Conservation (phyloP, 2,797 vertebrate species). For the Tadarida brasiliensis region DNA sequence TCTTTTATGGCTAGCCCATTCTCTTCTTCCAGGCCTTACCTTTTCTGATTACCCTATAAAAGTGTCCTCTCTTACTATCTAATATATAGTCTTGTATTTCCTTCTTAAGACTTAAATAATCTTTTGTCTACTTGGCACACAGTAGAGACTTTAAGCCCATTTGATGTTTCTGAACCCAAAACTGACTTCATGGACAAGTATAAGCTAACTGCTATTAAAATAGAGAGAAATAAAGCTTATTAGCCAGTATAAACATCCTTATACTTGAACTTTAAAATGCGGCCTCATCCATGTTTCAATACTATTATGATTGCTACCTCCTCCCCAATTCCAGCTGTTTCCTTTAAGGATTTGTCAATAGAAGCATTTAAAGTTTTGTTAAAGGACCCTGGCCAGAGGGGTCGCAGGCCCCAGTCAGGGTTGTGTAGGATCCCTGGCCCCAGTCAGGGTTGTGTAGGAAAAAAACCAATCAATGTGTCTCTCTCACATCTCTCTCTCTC, state of each 20-base stretch:
- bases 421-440: no score
- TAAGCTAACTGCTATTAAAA: neutral
- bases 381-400: neutral
- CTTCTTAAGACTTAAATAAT: neutral
- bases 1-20: neutral
- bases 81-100: neutral
- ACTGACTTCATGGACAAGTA: neutral
- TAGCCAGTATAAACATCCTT: neutral
- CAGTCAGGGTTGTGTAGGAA: no score
- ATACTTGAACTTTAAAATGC: neutral
- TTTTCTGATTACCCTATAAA: neutral
- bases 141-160: conserved; percentile 4
- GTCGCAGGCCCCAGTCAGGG: no score
- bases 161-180: neutral
- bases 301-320: neutral
- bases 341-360: conserved; percentile 32
- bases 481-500: no score
- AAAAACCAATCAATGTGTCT: no score
- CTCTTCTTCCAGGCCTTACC: neutral
- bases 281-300: neutral
- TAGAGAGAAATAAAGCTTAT: neutral
- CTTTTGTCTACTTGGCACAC: neutral
- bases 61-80: neutral
- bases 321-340: neutral
- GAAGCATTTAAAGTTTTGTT: conserved; percentile 25